These are phyloP conservation scores for Tetraneura akinire DNA, from an alignment of 1,140 invertebrate genomes.

Conservation along the genomic window DNA sequence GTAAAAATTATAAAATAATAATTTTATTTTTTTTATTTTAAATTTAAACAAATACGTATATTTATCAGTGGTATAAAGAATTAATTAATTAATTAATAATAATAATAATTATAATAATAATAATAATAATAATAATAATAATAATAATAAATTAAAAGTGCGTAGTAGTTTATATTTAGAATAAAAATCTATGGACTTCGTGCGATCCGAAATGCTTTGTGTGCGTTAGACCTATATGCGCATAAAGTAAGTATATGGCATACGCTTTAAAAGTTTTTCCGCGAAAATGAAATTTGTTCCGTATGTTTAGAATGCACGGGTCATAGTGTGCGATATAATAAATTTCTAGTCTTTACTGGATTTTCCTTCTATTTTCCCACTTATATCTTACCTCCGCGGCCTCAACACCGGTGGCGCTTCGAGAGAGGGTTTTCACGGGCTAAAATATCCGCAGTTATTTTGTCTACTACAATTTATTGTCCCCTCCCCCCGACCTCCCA, in stretches of 20 bases:
- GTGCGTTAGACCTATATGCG: no score
- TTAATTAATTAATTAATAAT: no score
- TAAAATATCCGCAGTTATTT: slow-evolving; percentile 50
- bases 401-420: neutral
- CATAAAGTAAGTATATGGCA: neutral
- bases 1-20: no score
- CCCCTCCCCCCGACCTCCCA: neutral
- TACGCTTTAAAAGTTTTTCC: slow-evolving; percentile 26
- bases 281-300: slow-evolving; percentile 3
- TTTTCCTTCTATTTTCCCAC: slow-evolving; percentile 4
- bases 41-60: no score
- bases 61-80: no score
- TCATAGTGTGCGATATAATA: slow-evolving; percentile 6
- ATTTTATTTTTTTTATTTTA: no score
- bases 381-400: neutral
- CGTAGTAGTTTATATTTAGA: no score
- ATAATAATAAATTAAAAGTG: no score
- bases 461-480: slow-evolving; percentile 32
- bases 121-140: no score
- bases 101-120: no score
- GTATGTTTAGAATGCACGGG: slow-evolving; percentile 18
- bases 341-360: slow-evolving; percentile 28
- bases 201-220: no score
- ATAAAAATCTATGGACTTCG: no score
- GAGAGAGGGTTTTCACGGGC: neutral